Evolutionary conservation across 2,888 invertebrate genomes (phyloP).

Genomic region (Nemurella pictetii): DNA sequence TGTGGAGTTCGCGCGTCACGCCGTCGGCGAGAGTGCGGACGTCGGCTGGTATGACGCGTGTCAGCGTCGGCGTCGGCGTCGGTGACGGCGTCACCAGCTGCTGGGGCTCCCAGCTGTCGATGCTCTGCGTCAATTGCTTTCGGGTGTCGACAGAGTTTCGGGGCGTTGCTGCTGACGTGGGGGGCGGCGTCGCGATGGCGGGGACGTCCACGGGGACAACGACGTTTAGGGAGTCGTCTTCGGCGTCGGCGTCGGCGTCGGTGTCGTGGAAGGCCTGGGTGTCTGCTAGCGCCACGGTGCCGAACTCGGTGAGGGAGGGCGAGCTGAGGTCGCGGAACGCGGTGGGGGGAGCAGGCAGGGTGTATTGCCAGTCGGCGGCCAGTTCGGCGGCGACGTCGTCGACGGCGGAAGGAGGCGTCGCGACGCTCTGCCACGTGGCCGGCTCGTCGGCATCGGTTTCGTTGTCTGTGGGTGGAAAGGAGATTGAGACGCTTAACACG

Average conservation of each 20-base stretch:
- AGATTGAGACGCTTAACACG: no score
- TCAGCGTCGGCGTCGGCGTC: no score
- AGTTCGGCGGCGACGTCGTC: neutral
- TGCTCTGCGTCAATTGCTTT: no score
- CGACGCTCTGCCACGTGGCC: neutral
- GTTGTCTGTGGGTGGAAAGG: neutral
- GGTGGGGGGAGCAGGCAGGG: conserved; percentile 63
- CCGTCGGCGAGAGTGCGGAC: neutral
- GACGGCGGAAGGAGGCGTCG: neutral
- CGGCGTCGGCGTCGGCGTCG: neutral
- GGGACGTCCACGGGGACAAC: no score
- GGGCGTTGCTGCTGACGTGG: no score
- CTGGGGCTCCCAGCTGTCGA: conserved; percentile 16
- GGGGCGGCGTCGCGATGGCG: no score
- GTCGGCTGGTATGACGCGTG: neutral
- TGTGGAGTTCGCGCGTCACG: conserved; percentile 44
- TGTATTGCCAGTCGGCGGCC: conserved; percentile 57
- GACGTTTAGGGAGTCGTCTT: no score
- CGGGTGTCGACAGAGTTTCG: neutral
- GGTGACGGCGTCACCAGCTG: neutral
- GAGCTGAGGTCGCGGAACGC: conserved; percentile 56
- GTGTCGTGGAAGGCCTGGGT: conserved; percentile 33
- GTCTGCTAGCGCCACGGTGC: conserved; percentile 44
- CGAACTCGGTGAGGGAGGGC: conserved; percentile 44
- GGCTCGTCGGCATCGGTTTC: neutral